Conservation (phyloP, 1,140 invertebrate genomes). For the Ridgeia piscesae region DNA sequence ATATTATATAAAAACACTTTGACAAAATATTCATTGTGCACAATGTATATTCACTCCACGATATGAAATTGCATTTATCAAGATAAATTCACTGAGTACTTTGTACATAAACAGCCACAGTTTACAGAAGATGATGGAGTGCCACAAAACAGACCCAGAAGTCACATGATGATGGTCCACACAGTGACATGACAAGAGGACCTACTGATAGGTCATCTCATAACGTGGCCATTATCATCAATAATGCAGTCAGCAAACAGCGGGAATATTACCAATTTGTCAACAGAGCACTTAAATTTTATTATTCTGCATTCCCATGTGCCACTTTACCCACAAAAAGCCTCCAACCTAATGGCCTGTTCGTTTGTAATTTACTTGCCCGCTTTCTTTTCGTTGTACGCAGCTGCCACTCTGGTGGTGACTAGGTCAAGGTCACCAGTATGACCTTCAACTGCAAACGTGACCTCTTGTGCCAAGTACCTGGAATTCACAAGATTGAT, state of each 20-base stretch:
- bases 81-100: too few species aligned
- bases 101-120: background rate
- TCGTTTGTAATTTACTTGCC: background rate
- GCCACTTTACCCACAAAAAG: background rate
- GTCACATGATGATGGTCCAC: background rate
- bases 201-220: background rate
- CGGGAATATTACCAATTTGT: background rate
- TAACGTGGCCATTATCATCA: background rate
- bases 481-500: background rate
- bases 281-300: conserved; percentile 1
- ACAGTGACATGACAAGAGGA: background rate
- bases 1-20: too few species aligned
- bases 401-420: background rate
- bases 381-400: background rate
- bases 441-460: background rate
- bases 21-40: too few species aligned
- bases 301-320: background rate
- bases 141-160: background rate
- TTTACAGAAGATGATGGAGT: background rate
- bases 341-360: background rate
- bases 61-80: too few species aligned
- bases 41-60: too few species aligned
- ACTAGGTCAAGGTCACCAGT: background rate
- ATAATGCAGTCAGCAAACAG: background rate
- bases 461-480: background rate